Evolutionary conservation across 2,888 invertebrate genomes (phyloP).

Genomic region (Mythimna vitellina): DNA sequence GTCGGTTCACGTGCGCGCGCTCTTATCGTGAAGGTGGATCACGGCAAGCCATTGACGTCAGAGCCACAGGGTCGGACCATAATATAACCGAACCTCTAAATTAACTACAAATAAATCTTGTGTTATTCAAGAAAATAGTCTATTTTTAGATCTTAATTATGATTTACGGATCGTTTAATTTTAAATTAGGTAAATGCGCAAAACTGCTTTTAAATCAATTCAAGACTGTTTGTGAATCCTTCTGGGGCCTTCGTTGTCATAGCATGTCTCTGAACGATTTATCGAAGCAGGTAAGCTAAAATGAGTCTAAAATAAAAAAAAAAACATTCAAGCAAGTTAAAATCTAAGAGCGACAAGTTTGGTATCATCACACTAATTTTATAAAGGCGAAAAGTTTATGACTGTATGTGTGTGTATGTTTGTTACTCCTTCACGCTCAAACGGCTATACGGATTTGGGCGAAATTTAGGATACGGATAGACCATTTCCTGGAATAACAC

Average conservation of each 20-base stretch:
- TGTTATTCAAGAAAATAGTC: slow-evolving; percentile 16
- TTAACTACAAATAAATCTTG: slow-evolving; percentile 35
- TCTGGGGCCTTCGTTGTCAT: no score
- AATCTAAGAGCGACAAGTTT: not conserved
- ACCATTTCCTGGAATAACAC: no score
- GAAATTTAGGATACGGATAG: no score
- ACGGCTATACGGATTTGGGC: no score
- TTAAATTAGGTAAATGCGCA: not conserved
- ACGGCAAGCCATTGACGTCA: slow-evolving; percentile 77
- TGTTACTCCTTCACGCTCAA: no score
- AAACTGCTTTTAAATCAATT: not conserved
- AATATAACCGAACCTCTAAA: slow-evolving; percentile 49
- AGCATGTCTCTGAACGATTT: no score
- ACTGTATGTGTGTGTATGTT: no score
- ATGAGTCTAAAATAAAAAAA: no score
- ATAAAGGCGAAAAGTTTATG: no score
- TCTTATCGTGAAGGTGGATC: slow-evolving; percentile 68
- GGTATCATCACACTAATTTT: not conserved
- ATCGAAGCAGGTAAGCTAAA: no score
- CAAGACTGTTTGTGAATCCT: not conserved
- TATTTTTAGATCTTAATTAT: slow-evolving; percentile 8
- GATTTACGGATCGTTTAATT: slow-evolving; percentile 21
- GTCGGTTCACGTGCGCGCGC: slow-evolving; percentile 61
- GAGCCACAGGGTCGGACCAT: slow-evolving; percentile 69
- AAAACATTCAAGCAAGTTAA: not conserved